Conservation (phyloP, 53 echinoderm and acorn worm genomes). For the Apostichopus leukothele region DNA sequence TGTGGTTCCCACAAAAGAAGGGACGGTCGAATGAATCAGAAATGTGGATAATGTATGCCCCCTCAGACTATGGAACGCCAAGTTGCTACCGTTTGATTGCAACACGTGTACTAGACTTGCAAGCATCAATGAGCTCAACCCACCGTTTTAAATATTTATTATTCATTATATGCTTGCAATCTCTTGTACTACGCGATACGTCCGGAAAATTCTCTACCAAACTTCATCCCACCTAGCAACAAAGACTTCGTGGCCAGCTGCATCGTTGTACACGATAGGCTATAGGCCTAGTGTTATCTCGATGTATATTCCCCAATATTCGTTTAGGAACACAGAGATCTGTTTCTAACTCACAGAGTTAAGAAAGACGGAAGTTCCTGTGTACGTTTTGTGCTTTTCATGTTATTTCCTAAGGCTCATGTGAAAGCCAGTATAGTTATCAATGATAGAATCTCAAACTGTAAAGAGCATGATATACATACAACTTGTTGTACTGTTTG, state of each 20-base stretch:
- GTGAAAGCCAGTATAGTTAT: not conserved
- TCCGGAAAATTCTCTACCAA: not conserved
- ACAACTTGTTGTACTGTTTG: too few species aligned
- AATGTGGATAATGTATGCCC: too few species aligned
- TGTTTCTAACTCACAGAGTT: not conserved
- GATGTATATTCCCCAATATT: not conserved
- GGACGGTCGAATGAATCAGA: too few species aligned
- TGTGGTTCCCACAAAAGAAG: not conserved
- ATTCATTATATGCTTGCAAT: slow-evolving; percentile 14
- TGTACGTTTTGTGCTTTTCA: not conserved
- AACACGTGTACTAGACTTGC: not conserved
- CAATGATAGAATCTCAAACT: too few species aligned
- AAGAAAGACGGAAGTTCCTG: not conserved
- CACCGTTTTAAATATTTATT: slow-evolving; percentile 11
- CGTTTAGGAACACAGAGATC: not conserved
- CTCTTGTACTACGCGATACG: not conserved
- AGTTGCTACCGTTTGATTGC: not conserved
- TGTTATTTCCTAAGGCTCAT: not conserved
- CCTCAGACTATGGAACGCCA: not conserved
- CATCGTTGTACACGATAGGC: not conserved
- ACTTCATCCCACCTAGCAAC: not conserved
- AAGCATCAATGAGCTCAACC: not conserved
- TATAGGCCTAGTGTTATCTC: not conserved
- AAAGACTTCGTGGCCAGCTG: not conserved
- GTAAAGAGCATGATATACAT: too few species aligned